phyloP scores from a whole-genome alignment of 2,113 vertebrate species.

The Corythaixoides concolor region DNA sequence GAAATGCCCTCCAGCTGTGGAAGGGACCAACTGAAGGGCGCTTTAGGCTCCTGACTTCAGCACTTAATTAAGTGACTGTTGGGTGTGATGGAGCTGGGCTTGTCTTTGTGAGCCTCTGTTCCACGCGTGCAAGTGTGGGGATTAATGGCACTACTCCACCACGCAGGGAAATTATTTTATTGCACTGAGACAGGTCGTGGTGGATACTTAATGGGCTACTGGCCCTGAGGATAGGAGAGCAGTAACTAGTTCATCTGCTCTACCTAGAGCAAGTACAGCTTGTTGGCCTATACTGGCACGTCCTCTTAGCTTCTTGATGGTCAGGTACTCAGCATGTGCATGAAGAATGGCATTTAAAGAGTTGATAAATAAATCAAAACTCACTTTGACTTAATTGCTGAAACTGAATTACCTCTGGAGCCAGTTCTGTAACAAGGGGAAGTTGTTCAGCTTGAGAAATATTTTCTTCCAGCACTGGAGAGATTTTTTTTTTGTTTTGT shows the following conservation, averaged over 20 bases:
- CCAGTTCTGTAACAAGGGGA: neutral
- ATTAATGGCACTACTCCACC: neutral
- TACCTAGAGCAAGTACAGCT: neutral
- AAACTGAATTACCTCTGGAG: neutral
- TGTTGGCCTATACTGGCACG: accelerated
- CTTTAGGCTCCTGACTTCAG: neutral
- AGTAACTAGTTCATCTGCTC: neutral
- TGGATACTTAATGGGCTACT: neutral
- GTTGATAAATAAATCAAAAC: neutral
- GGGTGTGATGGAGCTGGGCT: neutral
- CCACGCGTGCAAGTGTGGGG: accelerated
- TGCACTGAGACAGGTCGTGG: neutral
- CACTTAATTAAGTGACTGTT: neutral
- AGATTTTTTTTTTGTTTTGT: neutral
- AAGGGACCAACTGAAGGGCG: neutral
- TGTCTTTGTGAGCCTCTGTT: neutral
- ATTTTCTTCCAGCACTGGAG: neutral
- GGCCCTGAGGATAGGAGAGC: neutral
- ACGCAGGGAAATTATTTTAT: neutral
- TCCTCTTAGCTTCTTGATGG: neutral
- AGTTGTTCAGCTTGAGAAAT: neutral
- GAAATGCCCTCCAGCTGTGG: neutral
- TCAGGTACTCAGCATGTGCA: neutral
- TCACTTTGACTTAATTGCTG: neutral
- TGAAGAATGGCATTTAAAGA: neutral